A percentile compares a stretch with the other conserved stretches of the same genome.
These are phyloP conservation scores for Labeo rohita DNA, from an alignment of 2,113 vertebrate species.

Conservation along the genomic window DNA sequence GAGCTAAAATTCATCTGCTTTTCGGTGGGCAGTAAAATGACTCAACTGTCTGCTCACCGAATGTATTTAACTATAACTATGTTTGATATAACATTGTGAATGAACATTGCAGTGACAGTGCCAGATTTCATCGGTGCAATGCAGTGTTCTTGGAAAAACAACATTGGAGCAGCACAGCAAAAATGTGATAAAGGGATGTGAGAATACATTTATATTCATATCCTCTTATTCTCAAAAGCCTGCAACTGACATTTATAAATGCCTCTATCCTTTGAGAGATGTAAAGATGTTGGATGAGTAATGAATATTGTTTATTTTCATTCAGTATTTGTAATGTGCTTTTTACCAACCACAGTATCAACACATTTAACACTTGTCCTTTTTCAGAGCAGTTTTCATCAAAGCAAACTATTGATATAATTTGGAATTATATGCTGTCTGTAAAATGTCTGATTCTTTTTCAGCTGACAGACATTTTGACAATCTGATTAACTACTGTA, in stretches of 20 bases:
- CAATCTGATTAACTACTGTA: not conserved
- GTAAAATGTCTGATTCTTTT: not conserved
- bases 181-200: not conserved
- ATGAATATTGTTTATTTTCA: not conserved
- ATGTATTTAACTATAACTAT: not conserved
- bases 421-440: not conserved
- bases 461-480: not conserved
- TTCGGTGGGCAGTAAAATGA: not conserved
- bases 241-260: slow-evolving; percentile 16
- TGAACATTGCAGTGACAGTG: not conserved
- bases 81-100: not conserved
- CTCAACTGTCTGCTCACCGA: not conserved
- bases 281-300: not conserved
- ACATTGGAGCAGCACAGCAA: not conserved
- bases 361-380: not conserved
- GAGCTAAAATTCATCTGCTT: not conserved
- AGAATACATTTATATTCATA: slow-evolving; percentile 15
- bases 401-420: not conserved
- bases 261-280: not conserved
- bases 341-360: not conserved
- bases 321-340: slow-evolving; percentile 8
- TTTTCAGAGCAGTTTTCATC: not conserved
- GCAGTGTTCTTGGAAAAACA: slow-evolving; percentile 6
- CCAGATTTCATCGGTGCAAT: not conserved
- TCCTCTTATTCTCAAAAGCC: slow-evolving; percentile 15